Evolutionary conservation across 2,797 vertebrate genomes (phyloP), one percentile per base, ranked within the genome.

Genomic region (Petrocephalus schoutedeni): DNA sequence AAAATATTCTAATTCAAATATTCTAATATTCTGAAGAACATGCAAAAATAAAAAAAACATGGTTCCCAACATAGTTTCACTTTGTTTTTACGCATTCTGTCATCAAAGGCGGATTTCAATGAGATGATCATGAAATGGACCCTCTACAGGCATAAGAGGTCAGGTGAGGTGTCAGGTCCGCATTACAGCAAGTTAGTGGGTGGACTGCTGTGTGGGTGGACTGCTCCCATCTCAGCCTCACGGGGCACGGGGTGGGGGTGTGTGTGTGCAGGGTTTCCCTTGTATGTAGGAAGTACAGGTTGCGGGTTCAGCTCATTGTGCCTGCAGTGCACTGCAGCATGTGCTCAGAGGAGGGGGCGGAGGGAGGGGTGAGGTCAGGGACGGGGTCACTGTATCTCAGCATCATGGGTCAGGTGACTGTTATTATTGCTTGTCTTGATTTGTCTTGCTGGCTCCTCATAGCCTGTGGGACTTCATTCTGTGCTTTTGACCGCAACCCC

Each of bases 241-340:
- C 59, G 32, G 56, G 56, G 14, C 36, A 12, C 14, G 32, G 77
- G 54, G 45, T 61, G 23, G 82, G 45, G 45, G 2, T 28, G 28
- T 28, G 28, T 28, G 28, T 28, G 28, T 28, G 28, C 28, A 28
- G 49, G 59, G 83, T 10, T 28, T 41, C 28, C 53, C 51, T 64
- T 58, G n/a, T 64, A 21, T 85, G 80, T 80, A 89, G 91, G 91
- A 91, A 90, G 90, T 92, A 90, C 90, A 91, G 87, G 92, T 91
- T 89, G 90, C 91, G 90, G 92, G 93, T 94, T 93, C 87, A 90
- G 87, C 89, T 90, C 54, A 90, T 59, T 83, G 86, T 86, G 54
- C 77, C 87, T 86, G 51, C 77, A 64, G 64, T 83, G 88, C 61
- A 45, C 53, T 86, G 87, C 56, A 61, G 74, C 86, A 87, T 49